Evolutionary conservation across 2,113 vertebrate genomes (phyloP), one percentile per base, ranked within the genome.

Genomic region (Ranitomeya variabilis): DNA sequence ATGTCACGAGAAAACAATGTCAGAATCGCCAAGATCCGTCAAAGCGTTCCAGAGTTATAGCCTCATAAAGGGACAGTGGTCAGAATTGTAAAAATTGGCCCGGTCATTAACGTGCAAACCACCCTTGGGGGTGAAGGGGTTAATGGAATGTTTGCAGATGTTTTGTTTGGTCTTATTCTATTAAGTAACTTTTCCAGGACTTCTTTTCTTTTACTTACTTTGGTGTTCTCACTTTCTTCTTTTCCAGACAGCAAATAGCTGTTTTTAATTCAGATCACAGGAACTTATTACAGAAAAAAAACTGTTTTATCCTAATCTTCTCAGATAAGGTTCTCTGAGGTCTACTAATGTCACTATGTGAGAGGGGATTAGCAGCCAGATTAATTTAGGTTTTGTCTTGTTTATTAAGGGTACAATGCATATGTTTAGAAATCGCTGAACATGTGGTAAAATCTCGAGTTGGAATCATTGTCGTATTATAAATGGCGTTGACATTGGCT

Each of bases 341-440:
- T 83, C 87, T 88, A 59, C 87, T 88, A 88, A 88, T 88, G 87
- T 88, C 87, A 88, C 87, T 66, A 66, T 80, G 80, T 77, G 80
- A 88, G 87, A 88, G 69, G 67, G 87, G 87, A 88, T 83, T 88
- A 88, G 71, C 80, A 74, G 55, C 37, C 69, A 76, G 87, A 83
- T 83, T 77, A 76, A 83, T 83, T 83, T 77, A 88, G 87, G 69
- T 88, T 82, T 83, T 88, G 67, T 88, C 67, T 88, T 76, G 54
- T 88, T 83, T 83, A 71, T 88, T 83, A 83, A 23, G 71, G 69
- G 67, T 77, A 83, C 80, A 83, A 83, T 82, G 81, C 57, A 83
- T 77, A 74, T 19, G 71, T 59, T 83, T 66, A 64, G 59, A 64
- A 64, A 83, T 51, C 45, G n/a, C 57, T 19, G n/a, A 77, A 45